These are phyloP conservation scores for Littorina saxatilis DNA, from an alignment of 1,140 invertebrate species.

Conservation along the genomic window DNA sequence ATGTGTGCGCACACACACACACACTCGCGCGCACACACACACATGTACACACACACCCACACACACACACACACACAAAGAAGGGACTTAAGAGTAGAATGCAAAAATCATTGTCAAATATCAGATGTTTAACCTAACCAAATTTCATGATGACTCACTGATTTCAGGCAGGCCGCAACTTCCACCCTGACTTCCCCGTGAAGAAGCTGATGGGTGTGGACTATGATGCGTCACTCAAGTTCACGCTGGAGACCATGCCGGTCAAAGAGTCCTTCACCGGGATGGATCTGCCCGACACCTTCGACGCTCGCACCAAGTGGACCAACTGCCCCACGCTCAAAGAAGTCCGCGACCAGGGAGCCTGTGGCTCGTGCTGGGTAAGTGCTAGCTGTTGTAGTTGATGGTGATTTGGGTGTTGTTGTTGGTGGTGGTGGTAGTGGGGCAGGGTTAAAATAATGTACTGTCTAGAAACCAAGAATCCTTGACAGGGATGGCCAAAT, in stretches of 20 bases:
- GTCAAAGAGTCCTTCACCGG: constrained; percentile 46
- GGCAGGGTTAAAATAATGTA: background rate
- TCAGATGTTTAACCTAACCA: too few species aligned
- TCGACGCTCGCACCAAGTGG: constrained; percentile 66
- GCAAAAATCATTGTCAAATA: too few species aligned
- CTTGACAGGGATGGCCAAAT: too few species aligned
- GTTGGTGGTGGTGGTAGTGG: background rate
- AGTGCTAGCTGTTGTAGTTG: constrained; percentile 1
- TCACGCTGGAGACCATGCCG: constrained; percentile 44
- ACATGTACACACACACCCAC: too few species aligned
- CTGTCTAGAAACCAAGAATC: background rate
- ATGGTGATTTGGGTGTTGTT: background rate
- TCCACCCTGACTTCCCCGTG: constrained; percentile 39
- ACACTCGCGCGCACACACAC: too few species aligned
- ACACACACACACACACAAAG: too few species aligned
- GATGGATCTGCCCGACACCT: constrained; percentile 55
- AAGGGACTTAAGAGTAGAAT: too few species aligned
- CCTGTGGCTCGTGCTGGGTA: constrained; percentile 79
- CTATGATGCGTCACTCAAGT: constrained; percentile 41
- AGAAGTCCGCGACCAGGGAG: constrained; percentile 77
- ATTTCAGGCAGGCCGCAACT: constrained; percentile 59
- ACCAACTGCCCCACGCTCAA: constrained; percentile 84
- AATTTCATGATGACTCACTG: too few species aligned
- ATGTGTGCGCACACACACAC: too few species aligned
- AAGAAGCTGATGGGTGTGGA: constrained; percentile 46